Conservation (phyloP, 2,113 vertebrate species). For the Onychostoma macrolepis region DNA sequence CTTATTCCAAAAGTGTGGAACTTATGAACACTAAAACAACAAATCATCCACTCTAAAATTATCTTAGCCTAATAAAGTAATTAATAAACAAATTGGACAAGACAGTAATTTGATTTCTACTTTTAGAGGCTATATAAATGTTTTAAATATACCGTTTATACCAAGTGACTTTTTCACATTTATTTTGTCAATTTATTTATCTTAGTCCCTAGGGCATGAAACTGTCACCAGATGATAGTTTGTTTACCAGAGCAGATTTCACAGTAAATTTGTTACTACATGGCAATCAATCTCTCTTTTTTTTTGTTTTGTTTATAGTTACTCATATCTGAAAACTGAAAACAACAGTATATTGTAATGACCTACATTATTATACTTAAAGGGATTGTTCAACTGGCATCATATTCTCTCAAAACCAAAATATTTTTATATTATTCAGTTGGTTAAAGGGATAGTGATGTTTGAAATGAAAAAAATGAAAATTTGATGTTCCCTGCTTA, state of each 20-base stretch:
- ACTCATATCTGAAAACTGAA: neutral
- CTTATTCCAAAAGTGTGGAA: neutral
- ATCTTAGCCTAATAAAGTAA: neutral
- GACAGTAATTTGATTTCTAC: neutral
- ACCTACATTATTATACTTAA: neutral
- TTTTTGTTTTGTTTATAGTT: slow-evolving; percentile 3
- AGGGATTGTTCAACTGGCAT: neutral
- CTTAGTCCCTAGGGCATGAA: neutral
- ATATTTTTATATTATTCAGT: no score
- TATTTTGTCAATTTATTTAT: neutral
- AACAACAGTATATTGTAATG: neutral
- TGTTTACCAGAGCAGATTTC: neutral
- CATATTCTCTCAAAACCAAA: neutral
- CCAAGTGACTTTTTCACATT: neutral
- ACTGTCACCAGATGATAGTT: slow-evolving; percentile 15
- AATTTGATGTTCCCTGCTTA: no score
- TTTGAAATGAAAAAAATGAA: no score
- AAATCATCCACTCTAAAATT: neutral
- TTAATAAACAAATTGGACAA: neutral
- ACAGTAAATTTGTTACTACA: neutral
- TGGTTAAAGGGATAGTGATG: no score
- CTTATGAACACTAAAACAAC: neutral
- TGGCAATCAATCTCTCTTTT: neutral
- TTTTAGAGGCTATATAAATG: neutral
- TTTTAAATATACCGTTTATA: neutral